phyloP scores from a whole-genome alignment of 2,888 invertebrate species.

The Eristalinus aeneus region DNA sequence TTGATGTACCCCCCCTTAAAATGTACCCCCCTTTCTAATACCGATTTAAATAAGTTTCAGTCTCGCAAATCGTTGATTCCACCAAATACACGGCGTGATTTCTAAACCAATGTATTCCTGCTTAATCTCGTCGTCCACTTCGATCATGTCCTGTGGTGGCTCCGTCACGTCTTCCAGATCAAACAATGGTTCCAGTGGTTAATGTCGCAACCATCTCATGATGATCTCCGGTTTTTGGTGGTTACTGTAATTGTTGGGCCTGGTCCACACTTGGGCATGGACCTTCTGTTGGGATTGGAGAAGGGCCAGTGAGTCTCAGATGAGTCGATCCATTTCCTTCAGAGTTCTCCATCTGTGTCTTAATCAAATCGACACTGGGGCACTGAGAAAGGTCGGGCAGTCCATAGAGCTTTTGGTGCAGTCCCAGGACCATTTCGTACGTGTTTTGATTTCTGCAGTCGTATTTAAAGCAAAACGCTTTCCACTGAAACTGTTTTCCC shows the following conservation, averaged over 20 bases:
- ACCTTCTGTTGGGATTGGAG: no score
- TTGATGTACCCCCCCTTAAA: no score
- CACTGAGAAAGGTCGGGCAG: background rate
- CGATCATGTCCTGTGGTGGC: background rate
- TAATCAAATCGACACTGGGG: background rate
- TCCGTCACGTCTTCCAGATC: background rate
- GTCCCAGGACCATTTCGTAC: background rate
- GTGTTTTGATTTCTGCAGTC: background rate
- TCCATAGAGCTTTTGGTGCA: background rate
- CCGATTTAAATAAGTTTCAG: no score
- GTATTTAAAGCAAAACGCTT: background rate
- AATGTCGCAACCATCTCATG: background rate
- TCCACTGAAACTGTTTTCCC: background rate
- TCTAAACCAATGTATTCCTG: background rate
- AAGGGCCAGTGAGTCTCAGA: background rate
- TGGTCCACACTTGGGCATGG: no score
- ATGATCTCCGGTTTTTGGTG: no score
- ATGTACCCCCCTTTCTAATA: no score
- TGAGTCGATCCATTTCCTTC: background rate
- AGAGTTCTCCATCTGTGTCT: background rate
- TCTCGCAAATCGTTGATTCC: no score
- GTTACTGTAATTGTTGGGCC: no score
- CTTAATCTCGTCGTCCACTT: background rate
- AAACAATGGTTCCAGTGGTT: background rate
- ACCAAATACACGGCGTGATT: no score